Conservation (phyloP, 2,888 invertebrate genomes). For the Macrosiphum euphorbiae region DNA sequence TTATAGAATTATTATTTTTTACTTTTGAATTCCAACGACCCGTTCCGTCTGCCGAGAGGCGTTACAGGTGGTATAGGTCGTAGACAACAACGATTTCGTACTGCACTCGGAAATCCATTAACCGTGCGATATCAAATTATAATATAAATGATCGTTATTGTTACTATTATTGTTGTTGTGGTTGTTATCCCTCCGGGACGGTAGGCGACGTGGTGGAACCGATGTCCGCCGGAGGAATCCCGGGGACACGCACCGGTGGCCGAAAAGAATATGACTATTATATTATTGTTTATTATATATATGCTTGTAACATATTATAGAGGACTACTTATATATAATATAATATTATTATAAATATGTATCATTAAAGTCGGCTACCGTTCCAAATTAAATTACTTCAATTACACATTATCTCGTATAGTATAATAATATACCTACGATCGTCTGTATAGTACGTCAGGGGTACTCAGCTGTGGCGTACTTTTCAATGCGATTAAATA, state of each 20-base stretch:
- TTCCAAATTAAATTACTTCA: conserved; percentile 33
- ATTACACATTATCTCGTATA: conserved; percentile 17
- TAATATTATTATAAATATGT: neutral
- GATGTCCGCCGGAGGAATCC: conserved; percentile 18
- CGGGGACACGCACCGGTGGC: conserved; percentile 30
- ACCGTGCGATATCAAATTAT: conserved; percentile 36
- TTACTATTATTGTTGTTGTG: neutral
- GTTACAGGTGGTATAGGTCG: neutral
- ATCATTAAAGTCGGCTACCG: neutral
- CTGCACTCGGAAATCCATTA: conserved; percentile 4
- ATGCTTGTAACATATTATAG: neutral
- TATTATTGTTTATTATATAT: neutral
- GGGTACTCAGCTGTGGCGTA: neutral
- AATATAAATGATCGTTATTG: neutral
- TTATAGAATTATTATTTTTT: neutral
- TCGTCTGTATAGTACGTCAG: neutral
- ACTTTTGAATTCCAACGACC: neutral
- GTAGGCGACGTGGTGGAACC: conserved; percentile 9
- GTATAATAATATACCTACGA: neutral
- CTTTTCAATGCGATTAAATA: no score
- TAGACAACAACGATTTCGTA: neutral
- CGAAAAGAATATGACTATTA: conserved; percentile 2
- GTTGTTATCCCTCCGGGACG: neutral
- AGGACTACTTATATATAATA: neutral
- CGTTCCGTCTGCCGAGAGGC: neutral